Base-by-base conservation (phyloP, 2,888 invertebrate genomes). In the Epistrophella euchroma region DNA sequence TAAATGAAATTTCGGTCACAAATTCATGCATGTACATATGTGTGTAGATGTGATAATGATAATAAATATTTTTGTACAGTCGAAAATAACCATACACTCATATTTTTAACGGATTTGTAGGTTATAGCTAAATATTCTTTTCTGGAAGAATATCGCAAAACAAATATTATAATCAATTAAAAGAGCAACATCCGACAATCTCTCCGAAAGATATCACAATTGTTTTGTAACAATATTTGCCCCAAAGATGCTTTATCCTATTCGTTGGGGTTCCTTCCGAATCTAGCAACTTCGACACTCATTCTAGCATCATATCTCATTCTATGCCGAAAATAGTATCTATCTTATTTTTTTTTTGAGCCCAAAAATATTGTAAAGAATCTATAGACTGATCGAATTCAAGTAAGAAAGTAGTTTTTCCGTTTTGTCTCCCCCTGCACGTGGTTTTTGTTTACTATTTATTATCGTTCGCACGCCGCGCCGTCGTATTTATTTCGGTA, bases 201-300 rank as follows among this genome's bases (percentile, higher is more conserved):
- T 45, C 28, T 9, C 4, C 17, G 0, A 32, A 6, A 32, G 9
- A 6, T 6, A 32, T 32, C 9, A 32, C 32, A 32, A 32, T 32
- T 32, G 1, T 32, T 28, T 28, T 32, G 28, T 28, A 40, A 43
- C 15, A 43, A 15, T 28, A 15, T 43, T 35, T 17, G 13, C 75
- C 32, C 40, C 37, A 60, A 68, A 19, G 17, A 47, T 43, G 47
- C 43, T 56, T 58, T 58, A n/a, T 71, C 52, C 25, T 84, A 71
- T 85, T 80, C 85, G 80, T 80, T 85, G 85, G 80, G 75, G 85
- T 85, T 76, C 75, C 70, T 85, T 85, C 60, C 60, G 60, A 75
- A 11, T 75, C 43, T 25, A 19, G 47, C 43, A 25, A 9, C 37
- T 45, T 19, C 45, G 22, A 40, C 68, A 66, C 40, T 47, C 22